Evolutionary conservation across 2,113 vertebrate species (phyloP), one percentile per base, ranked within the genome.

Genomic region (Pedetes capensis): DNA sequence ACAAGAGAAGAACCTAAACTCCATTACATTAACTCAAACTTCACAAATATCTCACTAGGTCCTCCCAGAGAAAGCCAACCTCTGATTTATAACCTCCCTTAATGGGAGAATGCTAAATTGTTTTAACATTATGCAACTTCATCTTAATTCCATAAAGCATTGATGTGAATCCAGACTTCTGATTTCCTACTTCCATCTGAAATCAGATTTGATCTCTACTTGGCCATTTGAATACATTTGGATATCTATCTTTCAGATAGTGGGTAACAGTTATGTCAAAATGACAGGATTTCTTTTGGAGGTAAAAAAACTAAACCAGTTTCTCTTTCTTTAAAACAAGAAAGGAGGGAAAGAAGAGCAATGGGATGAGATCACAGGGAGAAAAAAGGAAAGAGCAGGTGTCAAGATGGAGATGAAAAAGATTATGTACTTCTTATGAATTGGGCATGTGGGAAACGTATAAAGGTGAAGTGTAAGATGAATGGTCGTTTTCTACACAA

Each of bases 401-500:
- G 17, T 27, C 59, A 61, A 37, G 29, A 63, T 12, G 68, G n/a
- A 75, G 17, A 34, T 53, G 34, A 69, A 47, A 82, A 91, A 18
- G 23, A 3, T 85, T 63, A 20, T 51, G 44, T 25, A n/a, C 51
- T 53, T 22, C 47, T 49, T 68, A 32, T 78, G 1, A 29, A 18
- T 37, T 61, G 34, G 8, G 10, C 5, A 2, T 32, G n/a, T n/a
- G 34, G 89, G 12, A 42, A 89, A 14, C 11, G 25, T 9, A 7
- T 69, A 32, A 84, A 76, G n/a, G 49, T 53, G 29, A 53, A 44
- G 7, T 23, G 27, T 5, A 27, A 17, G 49, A n/a, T 76, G 57
- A 71, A 94, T n/a, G n/a, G n/a, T n/a, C n/a, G n/a, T n/a, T n/a
- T 95, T 91, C 13, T 94, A 14, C 32, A n/a, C 59, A 69, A 57